These are phyloP conservation scores for Ascaphus truei DNA, from an alignment of 2,113 vertebrate species.

Conservation along the genomic window DNA sequence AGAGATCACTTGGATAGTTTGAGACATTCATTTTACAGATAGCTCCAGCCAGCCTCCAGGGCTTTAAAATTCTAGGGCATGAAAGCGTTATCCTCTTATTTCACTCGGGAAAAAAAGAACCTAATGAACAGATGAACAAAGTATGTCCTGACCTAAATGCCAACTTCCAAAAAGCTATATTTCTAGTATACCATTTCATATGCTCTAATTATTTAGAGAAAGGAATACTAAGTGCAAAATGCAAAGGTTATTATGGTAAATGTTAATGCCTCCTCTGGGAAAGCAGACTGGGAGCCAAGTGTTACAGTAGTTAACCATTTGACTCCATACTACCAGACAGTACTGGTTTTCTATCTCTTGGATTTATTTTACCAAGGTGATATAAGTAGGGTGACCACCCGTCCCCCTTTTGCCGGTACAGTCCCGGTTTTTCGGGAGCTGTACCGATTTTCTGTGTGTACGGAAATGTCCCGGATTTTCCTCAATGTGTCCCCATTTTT, in stretches of 20 bases:
- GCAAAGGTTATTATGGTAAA: not conserved
- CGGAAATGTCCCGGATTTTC: too few species aligned
- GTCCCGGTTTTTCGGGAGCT: too few species aligned
- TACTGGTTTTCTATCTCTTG: not conserved
- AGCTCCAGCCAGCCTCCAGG: conserved; percentile 7
- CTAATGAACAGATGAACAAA: conserved; percentile 37
- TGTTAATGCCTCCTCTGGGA: too few species aligned
- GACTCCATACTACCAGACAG: not conserved
- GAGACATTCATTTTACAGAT: not conserved
- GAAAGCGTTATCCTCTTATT: conserved; percentile 22
- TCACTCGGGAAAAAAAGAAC: conserved; percentile 14
- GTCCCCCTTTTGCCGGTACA: too few species aligned
- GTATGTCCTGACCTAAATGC: conserved; percentile 36
- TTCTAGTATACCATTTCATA: conserved; percentile 36
- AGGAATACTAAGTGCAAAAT: conserved; percentile 24
- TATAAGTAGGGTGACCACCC: too few species aligned
- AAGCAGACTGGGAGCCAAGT: not conserved
- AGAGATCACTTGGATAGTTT: not conserved
- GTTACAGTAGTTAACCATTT: not conserved
- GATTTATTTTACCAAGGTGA: too few species aligned
- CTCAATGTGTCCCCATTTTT: too few species aligned
- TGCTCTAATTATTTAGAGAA: conserved; percentile 37
- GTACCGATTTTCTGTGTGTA: too few species aligned
- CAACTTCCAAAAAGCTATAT: conserved; percentile 12
- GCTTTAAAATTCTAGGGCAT: conserved; percentile 24